phyloP scores from a whole-genome alignment of 2,113 vertebrate genomes.

The Halichoerus grypus region DNA sequence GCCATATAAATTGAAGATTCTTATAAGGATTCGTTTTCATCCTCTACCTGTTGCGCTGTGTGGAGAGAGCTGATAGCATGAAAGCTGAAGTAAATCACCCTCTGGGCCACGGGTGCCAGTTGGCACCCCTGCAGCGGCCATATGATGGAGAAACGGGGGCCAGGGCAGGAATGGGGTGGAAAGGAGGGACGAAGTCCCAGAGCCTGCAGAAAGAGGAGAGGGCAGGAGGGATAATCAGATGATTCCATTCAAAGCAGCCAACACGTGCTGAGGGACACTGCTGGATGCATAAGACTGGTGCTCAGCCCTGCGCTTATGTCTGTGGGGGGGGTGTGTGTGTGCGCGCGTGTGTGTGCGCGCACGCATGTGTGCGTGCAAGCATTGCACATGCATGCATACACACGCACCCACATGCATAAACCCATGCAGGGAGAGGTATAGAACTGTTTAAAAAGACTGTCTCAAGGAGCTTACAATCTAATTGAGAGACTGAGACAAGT shows the following conservation, averaged over 20 bases:
- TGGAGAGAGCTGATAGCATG: not conserved
- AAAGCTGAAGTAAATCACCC: not conserved
- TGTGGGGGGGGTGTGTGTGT: not conserved
- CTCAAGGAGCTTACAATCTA: not conserved
- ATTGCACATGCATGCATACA: no score
- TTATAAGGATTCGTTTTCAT: not conserved
- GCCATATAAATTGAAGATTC: not conserved
- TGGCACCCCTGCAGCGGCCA: not conserved
- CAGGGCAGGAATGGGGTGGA: not conserved
- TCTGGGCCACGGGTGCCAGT: not conserved
- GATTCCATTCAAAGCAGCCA: not conserved
- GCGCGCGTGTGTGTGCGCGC: not conserved
- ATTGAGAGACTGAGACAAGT: not conserved
- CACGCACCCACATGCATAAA: no score
- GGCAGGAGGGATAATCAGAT: not conserved
- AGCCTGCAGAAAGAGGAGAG: not conserved
- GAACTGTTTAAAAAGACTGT: not conserved
- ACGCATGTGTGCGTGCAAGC: not conserved
- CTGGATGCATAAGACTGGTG: accelerated
- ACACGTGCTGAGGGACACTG: accelerated
- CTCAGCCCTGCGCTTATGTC: accelerated
- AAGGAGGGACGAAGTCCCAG: not conserved
- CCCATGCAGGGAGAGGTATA: not conserved
- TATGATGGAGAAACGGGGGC: not conserved
- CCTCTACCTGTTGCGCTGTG: not conserved